phyloP scores from a whole-genome alignment of 2,797 vertebrate species.

The Rhincodon typus region DNA sequence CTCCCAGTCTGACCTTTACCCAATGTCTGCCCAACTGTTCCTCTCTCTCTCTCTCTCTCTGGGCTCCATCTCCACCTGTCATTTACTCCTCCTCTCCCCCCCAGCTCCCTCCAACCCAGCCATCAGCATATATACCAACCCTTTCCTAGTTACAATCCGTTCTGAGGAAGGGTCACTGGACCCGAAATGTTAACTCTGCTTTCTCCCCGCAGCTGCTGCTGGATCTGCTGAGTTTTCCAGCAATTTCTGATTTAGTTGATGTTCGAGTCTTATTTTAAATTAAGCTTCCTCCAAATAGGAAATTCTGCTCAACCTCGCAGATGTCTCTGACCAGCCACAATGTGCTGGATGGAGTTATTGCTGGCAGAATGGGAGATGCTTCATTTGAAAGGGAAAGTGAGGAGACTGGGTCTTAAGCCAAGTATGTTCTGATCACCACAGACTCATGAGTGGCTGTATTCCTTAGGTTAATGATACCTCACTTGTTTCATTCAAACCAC shows the following conservation, averaged over 20 bases:
- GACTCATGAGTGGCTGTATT: background rate
- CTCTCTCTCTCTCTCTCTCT: too few species aligned
- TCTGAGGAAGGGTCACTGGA: too few species aligned
- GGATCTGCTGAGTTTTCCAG: too few species aligned
- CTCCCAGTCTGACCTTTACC: too few species aligned
- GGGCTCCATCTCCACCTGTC: too few species aligned
- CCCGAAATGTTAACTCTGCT: too few species aligned
- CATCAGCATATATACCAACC: too few species aligned
- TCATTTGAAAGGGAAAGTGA: background rate
- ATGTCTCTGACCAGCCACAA: background rate
- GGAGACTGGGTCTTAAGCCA: background rate
- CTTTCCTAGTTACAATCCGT: too few species aligned
- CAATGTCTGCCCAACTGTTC: too few species aligned
- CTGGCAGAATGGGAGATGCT: background rate
- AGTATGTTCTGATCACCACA: background rate
- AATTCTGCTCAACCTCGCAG: background rate
- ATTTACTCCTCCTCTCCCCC: too few species aligned
- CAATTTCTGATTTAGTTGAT: background rate
- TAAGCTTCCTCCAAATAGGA: background rate
- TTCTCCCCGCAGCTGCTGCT: too few species aligned
- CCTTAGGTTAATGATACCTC: background rate
- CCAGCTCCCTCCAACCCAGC: too few species aligned
- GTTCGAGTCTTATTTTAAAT: background rate
- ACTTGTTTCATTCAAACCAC: background rate
- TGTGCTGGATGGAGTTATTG: background rate